Evolutionary conservation across 2,888 invertebrate genomes (phyloP).

Genomic region (Amitus sp.): DNA sequence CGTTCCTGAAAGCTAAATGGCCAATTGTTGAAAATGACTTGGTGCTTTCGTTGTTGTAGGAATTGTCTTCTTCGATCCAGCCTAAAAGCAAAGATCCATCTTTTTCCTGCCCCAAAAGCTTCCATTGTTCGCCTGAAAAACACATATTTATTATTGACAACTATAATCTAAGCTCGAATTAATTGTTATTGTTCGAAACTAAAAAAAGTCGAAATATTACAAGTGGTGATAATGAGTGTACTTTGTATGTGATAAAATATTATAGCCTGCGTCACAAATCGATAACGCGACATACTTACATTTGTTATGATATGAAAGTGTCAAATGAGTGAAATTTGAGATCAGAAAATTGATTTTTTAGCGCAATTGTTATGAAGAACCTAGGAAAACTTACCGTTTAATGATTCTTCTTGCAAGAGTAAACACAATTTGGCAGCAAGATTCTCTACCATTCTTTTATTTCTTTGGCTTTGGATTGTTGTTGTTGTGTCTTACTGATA

Average conservation of each 20-base stretch:
- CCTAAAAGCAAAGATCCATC: conserved; percentile 78
- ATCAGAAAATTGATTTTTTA: neutral
- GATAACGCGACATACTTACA: conserved; percentile 21
- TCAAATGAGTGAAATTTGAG: neutral
- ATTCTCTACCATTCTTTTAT: conserved; percentile 58
- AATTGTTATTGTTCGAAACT: too few species aligned
- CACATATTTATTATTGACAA: neutral
- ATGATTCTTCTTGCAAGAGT: conserved; percentile 52
- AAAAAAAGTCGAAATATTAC: too few species aligned
- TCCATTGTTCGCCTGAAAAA: conserved; percentile 76
- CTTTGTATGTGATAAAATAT: neutral
- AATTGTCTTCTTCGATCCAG: conserved; percentile 69
- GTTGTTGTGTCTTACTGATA: too few species aligned
- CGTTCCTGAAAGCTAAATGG: too few species aligned
- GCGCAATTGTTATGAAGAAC: neutral
- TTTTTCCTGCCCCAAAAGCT: conserved; percentile 83
- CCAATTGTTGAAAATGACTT: conserved; percentile 56
- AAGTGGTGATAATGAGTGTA: too few species aligned
- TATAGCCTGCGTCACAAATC: conserved; percentile 34
- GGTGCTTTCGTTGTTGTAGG: conserved; percentile 29
- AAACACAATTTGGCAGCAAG: conserved; percentile 61
- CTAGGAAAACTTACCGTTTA: conserved; percentile 47
- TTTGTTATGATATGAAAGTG: neutral
- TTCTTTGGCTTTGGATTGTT: conserved; percentile 21
- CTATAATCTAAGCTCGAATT: neutral